Percentiles rank a stretch among this genome's conserved stretches.
Conservation (phyloP, 2,113 vertebrate genomes). For the Mustela lutreola region DNA sequence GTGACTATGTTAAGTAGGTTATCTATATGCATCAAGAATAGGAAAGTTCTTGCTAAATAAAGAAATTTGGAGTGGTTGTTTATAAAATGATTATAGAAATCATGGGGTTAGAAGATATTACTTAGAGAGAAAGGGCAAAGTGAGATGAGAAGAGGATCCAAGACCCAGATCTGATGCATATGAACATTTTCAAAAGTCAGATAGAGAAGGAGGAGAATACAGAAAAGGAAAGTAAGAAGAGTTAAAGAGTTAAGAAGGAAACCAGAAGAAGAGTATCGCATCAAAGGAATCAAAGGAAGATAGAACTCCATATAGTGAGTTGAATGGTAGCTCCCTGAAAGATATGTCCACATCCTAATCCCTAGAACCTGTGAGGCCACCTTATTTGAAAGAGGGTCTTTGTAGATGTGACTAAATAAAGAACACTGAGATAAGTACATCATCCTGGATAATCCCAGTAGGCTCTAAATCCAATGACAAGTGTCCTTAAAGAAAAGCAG, state of each 20-base stretch:
- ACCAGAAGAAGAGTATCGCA: not conserved
- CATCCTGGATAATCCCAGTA: not conserved
- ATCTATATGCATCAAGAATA: slow-evolving; percentile 42
- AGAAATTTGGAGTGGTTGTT: slow-evolving; percentile 22
- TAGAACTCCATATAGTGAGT: not conserved
- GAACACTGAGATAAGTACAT: slow-evolving; percentile 4
- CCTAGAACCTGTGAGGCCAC: not conserved
- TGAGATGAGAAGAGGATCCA: not conserved
- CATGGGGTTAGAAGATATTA: not conserved
- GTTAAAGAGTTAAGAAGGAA: not conserved
- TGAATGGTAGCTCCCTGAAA: not conserved
- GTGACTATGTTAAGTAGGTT: slow-evolving; percentile 40
- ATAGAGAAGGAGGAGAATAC: not conserved
- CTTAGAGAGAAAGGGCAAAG: slow-evolving; percentile 15
- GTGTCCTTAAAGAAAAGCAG: slow-evolving; percentile 16
- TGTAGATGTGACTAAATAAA: slow-evolving; percentile 46
- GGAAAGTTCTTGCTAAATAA: not conserved
- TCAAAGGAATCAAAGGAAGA: slow-evolving; percentile 27
- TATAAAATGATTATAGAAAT: slow-evolving; percentile 44
- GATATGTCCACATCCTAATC: not conserved
- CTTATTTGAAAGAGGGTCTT: slow-evolving; percentile 11
- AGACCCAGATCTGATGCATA: not conserved
- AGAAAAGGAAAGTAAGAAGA: not conserved
- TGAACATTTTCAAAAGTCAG: slow-evolving; percentile 3
- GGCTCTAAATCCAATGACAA: not conserved